Conservation (phyloP, 2,888 invertebrate genomes). For the Junonia oenone region DNA sequence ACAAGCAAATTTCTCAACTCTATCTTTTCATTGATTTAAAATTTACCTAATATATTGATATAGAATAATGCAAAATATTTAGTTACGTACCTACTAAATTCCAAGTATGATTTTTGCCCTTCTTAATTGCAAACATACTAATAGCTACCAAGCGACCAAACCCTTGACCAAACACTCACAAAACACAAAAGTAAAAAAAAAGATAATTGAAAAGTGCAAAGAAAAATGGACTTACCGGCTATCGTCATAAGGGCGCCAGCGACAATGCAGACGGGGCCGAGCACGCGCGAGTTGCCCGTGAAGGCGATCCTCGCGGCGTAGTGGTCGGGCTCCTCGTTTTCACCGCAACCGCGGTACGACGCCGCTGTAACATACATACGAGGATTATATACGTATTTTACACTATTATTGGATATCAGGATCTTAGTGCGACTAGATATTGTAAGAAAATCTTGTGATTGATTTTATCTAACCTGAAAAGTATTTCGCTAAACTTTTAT, state of each 20-base stretch:
- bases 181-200: neutral
- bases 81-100: too few relatives aligned
- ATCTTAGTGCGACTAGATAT: neutral
- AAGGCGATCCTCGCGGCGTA: conserved; percentile 86
- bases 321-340: conserved; percentile 85
- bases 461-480: too few relatives aligned
- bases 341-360: conserved; percentile 85
- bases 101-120: neutral
- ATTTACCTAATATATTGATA: too few relatives aligned
- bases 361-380: conserved; percentile 73
- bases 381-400: neutral
- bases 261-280: conserved; percentile 86
- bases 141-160: neutral
- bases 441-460: too few relatives aligned
- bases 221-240: conserved; percentile 46
- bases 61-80: too few relatives aligned
- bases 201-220: neutral
- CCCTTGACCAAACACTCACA: neutral
- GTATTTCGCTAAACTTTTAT: too few relatives aligned
- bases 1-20: too few relatives aligned
- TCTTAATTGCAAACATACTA: neutral
- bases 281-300: conserved; percentile 85
- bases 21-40: too few relatives aligned
- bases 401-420: neutral
- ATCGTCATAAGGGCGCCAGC: conserved; percentile 86